Evolutionary conservation across 2,113 vertebrate species (phyloP).

Genomic region (Daubentonia madagascariensis): DNA sequence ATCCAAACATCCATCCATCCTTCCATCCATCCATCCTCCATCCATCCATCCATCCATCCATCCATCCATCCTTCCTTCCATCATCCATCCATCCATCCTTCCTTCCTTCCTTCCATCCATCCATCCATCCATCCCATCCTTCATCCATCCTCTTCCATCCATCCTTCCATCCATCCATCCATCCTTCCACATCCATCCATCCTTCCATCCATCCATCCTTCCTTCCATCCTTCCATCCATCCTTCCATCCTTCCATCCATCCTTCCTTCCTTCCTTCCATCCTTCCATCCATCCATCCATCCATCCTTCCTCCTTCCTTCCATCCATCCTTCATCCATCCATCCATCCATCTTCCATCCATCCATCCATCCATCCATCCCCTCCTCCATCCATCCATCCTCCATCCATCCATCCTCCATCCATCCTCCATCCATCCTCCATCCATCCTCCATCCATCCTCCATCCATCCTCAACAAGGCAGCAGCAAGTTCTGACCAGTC

Average conservation of each 20-base stretch:
- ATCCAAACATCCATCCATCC: neutral
- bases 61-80: neutral
- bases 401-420: neutral
- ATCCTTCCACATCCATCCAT: neutral
- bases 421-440: neutral
- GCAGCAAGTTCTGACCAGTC: slow-evolving; percentile 48
- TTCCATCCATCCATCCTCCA: neutral
- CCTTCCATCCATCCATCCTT: neutral
- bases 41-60: neutral
- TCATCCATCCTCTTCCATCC: no score
- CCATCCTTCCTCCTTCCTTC: no score
- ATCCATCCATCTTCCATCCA: neutral
- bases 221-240: neutral
- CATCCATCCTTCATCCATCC: neutral
- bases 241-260: neutral
- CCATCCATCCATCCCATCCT: neutral
- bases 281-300: neutral
- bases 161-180: neutral
- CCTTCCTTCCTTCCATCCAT: neutral
- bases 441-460: neutral
- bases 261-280: no score
- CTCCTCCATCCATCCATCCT: neutral
- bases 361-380: neutral
- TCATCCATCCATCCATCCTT: neutral
- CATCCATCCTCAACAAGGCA: neutral